These are phyloP conservation scores for Lepidurus packardi DNA, from an alignment of 1,140 invertebrate species.

Conservation along the genomic window DNA sequence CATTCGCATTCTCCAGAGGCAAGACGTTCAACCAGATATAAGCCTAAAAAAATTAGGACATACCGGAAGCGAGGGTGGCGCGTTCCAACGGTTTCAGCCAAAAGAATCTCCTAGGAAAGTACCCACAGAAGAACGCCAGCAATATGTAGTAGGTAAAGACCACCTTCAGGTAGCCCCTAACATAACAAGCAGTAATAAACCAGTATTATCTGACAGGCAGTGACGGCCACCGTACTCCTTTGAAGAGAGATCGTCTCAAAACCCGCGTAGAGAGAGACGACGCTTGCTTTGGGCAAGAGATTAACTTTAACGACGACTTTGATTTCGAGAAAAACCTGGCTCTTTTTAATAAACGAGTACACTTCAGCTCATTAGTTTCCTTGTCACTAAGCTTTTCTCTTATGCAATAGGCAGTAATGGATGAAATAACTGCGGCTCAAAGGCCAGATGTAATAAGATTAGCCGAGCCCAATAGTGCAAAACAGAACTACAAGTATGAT, in stretches of 20 bases:
- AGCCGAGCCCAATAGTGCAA: conserved; percentile 40
- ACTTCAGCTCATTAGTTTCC: conserved; percentile 35
- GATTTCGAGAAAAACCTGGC: conserved; percentile 91
- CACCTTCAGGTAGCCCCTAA: background rate
- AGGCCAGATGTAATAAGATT: conserved; percentile 61
- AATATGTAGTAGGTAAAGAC: conserved; percentile 29
- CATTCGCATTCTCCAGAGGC: conserved; percentile 53
- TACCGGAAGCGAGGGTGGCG: conserved; percentile 47
- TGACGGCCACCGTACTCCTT: conserved; percentile 43
- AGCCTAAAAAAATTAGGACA: background rate
- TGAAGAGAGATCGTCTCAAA: conserved; percentile 47
- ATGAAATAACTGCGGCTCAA: conserved; percentile 61
- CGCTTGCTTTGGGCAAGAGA: conserved; percentile 56
- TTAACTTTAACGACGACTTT: conserved; percentile 66
- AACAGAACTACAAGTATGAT: conserved; percentile 64
- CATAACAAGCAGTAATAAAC: conserved; percentile 7
- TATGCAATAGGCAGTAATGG: conserved; percentile 56
- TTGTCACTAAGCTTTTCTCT: background rate
- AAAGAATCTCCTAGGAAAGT: conserved; percentile 39
- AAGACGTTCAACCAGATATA: conserved; percentile 48
- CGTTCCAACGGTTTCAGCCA: conserved; percentile 40
- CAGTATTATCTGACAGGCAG: conserved; percentile 25
- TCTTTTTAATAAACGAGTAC: conserved; percentile 72
- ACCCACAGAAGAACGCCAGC: conserved; percentile 26
- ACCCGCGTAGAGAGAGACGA: conserved; percentile 49